Conservation (phyloP, 2,888 invertebrate species). For the Calameuta filiformis region DNA sequence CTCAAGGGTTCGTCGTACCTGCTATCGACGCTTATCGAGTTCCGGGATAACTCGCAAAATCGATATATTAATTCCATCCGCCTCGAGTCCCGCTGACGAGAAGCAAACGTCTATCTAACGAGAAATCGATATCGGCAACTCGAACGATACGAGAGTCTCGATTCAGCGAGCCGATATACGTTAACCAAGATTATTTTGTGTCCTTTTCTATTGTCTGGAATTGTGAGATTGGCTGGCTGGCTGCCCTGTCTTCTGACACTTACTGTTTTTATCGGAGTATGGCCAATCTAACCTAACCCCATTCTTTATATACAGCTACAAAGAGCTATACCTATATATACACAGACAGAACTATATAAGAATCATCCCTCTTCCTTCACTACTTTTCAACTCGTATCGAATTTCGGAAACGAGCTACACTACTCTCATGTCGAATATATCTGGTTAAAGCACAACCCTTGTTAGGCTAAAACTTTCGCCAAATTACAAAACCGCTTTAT, state of each 20-base stretch:
- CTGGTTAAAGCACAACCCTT: neutral
- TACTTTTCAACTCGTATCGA: neutral
- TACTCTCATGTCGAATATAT: neutral
- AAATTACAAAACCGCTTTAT: neutral
- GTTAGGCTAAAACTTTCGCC: neutral
- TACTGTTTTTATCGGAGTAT: neutral
- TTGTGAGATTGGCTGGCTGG: conserved; percentile 26
- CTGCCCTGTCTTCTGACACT: conserved; percentile 24
- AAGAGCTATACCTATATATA: too few relatives aligned
- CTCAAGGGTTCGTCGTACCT: neutral
- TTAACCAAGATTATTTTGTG: conserved; percentile 39
- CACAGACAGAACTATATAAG: neutral
- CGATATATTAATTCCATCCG: neutral
- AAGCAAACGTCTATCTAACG: conserved; percentile 22
- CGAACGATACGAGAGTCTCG: conserved; percentile 16
- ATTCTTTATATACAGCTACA: too few relatives aligned
- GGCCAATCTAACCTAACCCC: neutral
- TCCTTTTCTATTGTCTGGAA: conserved; percentile 1
- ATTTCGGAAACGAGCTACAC: neutral
- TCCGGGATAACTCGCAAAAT: neutral
- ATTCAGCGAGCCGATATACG: conserved; percentile 26
- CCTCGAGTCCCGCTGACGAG: neutral
- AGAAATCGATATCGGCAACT: conserved; percentile 37
- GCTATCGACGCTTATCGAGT: neutral
- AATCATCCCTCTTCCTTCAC: neutral